phyloP scores from a whole-genome alignment of 2,888 invertebrate genomes.

The Artemia sp. region DNA sequence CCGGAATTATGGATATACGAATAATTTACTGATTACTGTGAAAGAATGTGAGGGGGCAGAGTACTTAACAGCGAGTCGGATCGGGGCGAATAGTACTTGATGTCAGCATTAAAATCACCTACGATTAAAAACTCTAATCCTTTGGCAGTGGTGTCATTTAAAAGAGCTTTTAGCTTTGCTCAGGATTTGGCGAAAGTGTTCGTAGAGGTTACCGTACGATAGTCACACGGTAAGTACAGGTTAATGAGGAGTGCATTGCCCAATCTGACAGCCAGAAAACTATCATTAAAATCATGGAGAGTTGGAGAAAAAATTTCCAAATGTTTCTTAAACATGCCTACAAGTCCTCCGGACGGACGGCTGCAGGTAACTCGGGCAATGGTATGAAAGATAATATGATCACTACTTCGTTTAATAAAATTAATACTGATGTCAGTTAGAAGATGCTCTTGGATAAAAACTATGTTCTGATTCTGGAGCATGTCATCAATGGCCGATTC shows the following conservation, averaged over 20 bases:
- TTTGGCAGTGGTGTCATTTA: slow-evolving; percentile 5
- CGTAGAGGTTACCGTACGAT: slow-evolving; percentile 9
- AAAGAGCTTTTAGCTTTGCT: neutral
- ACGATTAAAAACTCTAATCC: neutral
- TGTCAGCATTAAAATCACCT: no score
- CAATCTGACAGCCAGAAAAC: slow-evolving; percentile 13
- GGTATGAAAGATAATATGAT: neutral
- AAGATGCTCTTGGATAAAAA: no score
- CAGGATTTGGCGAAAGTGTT: neutral
- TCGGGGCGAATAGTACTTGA: no score
- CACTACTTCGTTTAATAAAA: neutral
- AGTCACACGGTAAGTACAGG: no score
- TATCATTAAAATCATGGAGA: neutral
- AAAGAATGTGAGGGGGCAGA: no score
- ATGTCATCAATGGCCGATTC: no score
- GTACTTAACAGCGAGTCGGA: no score
- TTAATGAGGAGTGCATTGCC: slow-evolving; percentile 5
- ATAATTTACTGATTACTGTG: no score
- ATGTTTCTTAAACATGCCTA: slow-evolving; percentile 8
- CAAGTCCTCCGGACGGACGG: slow-evolving; percentile 14
- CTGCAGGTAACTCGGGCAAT: slow-evolving; percentile 1
- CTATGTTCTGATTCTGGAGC: no score
- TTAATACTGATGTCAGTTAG: no score
- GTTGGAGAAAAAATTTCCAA: neutral
- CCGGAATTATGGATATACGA: no score